These are phyloP conservation scores for Leptinotarsa undecemlineata DNA, from an alignment of 1,140 invertebrate species.

Conservation along the genomic window DNA sequence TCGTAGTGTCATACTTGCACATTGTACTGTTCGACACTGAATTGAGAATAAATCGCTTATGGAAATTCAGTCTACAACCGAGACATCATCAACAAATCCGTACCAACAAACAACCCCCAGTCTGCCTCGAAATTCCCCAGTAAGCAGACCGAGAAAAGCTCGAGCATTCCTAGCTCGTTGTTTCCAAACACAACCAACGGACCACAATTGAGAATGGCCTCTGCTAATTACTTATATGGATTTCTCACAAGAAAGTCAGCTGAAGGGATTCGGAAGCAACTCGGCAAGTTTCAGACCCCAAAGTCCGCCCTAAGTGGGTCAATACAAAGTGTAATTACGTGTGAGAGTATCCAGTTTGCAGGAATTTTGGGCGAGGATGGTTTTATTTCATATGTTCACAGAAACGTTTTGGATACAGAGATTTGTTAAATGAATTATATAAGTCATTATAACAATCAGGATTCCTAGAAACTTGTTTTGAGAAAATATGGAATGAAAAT, in stretches of 20 bases:
- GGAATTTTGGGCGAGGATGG: not conserved
- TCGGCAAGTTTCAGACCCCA: not conserved
- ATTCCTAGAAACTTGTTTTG: no score
- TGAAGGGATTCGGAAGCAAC: not conserved
- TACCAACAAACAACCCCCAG: no score
- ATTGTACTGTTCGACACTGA: no score
- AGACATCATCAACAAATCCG: no score
- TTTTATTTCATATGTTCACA: not conserved
- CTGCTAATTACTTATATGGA: slow-evolving; percentile 16
- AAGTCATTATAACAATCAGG: no score
- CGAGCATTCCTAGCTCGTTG: not conserved
- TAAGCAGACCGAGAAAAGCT: not conserved
- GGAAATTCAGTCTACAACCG: no score
- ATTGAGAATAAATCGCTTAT: no score
- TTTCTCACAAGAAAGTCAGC: slow-evolving; percentile 4
- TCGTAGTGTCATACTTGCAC: no score
- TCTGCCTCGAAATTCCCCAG: no score
- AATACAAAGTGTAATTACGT: not conserved
- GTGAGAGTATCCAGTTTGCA: not conserved
- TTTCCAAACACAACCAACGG: not conserved
- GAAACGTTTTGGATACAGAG: no score
- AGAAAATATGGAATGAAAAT: no score
- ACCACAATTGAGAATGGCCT: slow-evolving; percentile 18
- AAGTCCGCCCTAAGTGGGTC: not conserved
- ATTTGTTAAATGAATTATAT: no score